Evolutionary conservation across 2,113 vertebrate species (phyloP).

Genomic region (Damaliscus lunatus): DNA sequence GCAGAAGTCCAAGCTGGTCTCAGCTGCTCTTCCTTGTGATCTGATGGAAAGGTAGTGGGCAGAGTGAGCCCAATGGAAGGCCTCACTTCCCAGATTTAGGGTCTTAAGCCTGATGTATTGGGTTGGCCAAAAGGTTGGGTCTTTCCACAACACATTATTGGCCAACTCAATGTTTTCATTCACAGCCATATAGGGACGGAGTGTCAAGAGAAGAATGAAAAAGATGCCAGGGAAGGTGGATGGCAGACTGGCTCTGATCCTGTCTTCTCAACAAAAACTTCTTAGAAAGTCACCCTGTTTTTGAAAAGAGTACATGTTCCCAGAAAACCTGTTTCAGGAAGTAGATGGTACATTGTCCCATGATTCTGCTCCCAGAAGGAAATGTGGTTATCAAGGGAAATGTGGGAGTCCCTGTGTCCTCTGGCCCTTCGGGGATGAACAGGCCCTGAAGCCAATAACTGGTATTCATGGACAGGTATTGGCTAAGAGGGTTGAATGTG

Average conservation of each 20-base stretch:
- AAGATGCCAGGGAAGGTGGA: not conserved
- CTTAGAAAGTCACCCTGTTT: not conserved
- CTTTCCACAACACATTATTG: not conserved
- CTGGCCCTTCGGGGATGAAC: not conserved
- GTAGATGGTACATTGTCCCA: not conserved
- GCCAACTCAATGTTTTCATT: not conserved
- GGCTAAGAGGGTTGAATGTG: not conserved
- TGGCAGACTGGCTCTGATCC: not conserved
- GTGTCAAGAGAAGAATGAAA: not conserved
- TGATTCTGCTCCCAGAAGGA: not conserved
- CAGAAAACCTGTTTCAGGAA: not conserved
- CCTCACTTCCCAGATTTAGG: not conserved
- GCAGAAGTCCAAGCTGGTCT: not conserved
- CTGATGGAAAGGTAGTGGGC: not conserved
- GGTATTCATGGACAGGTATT: rapidly evolving
- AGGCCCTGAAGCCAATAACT: not conserved
- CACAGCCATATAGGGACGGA: not conserved
- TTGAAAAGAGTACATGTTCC: not conserved
- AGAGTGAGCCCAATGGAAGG: not conserved
- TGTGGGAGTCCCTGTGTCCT: rapidly evolving
- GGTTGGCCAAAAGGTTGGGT: not conserved
- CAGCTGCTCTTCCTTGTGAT: not conserved
- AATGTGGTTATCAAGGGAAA: not conserved
- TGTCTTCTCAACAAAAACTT: not conserved
- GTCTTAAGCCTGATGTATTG: not conserved